These are phyloP conservation scores for Girardia tigrina DNA, from an alignment of 2,888 invertebrate genomes.

Conservation along the genomic window DNA sequence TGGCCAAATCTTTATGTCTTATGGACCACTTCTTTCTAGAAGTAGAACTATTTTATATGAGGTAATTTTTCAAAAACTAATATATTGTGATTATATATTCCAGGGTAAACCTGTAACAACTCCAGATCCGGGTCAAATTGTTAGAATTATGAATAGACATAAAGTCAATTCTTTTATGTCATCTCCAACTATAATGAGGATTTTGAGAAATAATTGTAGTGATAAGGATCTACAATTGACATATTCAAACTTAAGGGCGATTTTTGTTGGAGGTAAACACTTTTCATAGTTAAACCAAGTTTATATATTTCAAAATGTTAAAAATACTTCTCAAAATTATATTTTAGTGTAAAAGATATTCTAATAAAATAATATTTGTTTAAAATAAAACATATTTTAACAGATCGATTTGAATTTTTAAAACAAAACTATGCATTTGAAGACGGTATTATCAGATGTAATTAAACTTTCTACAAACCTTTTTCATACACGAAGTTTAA, in stretches of 20 bases:
- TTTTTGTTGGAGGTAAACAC: not conserved
- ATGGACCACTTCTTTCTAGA: not conserved
- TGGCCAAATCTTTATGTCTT: not conserved
- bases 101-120: not conserved
- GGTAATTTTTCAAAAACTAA: not conserved
- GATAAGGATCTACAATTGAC: not conserved
- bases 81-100: not conserved
- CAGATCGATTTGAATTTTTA: too few species aligned
- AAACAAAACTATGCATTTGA: too few species aligned
- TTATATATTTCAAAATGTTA: too few species aligned
- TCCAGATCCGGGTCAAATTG: not conserved
- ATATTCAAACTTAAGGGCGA: not conserved
- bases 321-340: too few species aligned
- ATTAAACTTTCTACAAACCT: too few species aligned
- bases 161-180: not conserved
- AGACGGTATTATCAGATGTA: too few species aligned
- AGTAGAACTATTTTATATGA: not conserved
- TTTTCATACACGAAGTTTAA: too few species aligned
- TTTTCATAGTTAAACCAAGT: too few species aligned
- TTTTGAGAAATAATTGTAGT: not conserved
- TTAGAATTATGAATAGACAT: not conserved
- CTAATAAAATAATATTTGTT: too few species aligned
- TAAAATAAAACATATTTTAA: too few species aligned
- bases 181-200: not conserved
- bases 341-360: too few species aligned